A percentile compares a stretch with the other conserved stretches of the same genome.
phyloP scores from a whole-genome alignment of 2,888 invertebrate genomes.

The Ligdia adustata region DNA sequence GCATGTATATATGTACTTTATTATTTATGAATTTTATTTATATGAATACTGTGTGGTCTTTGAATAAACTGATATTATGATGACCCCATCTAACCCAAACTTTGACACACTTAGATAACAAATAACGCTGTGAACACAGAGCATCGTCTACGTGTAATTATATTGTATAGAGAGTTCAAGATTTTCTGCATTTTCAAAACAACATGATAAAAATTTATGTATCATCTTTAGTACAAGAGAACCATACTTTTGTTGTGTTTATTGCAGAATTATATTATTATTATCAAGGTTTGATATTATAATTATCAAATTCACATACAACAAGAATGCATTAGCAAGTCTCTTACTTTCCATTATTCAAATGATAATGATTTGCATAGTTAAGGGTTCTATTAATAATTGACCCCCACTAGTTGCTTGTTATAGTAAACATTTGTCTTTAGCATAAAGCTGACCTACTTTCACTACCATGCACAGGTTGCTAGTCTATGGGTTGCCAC shows the following conservation, averaged over 20 bases:
- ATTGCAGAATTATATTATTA: neutral
- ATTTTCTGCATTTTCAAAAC: too few species aligned
- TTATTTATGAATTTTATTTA: too few species aligned
- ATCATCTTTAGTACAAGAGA: too few species aligned
- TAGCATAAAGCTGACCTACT: conserved; percentile 11
- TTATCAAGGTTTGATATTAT: too few species aligned
- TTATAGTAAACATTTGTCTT: conserved; percentile 3
- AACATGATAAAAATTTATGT: too few species aligned
- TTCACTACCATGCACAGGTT: conserved; percentile 11
- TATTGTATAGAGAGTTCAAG: too few species aligned
- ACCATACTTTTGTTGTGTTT: too few species aligned
- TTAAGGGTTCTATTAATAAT: conserved; percentile 1
- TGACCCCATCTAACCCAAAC: conserved; percentile 5
- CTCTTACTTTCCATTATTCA: conserved; percentile 8
- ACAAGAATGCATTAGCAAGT: too few species aligned
- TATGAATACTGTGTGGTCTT: conserved; percentile 1
- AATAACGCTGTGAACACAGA: too few species aligned
- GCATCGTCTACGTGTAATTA: too few species aligned
- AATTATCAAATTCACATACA: too few species aligned
- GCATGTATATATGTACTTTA: too few species aligned
- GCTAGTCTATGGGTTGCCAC: conserved; percentile 3
- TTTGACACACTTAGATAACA: conserved; percentile 9
- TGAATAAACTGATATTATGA: conserved; percentile 7
- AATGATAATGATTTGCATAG: conserved; percentile 2
- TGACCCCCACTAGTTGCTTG: conserved; percentile 6